These are phyloP conservation scores for Rhabdophis nuchalis DNA, from an alignment of 2,797 vertebrate species.

Conservation along the genomic window DNA sequence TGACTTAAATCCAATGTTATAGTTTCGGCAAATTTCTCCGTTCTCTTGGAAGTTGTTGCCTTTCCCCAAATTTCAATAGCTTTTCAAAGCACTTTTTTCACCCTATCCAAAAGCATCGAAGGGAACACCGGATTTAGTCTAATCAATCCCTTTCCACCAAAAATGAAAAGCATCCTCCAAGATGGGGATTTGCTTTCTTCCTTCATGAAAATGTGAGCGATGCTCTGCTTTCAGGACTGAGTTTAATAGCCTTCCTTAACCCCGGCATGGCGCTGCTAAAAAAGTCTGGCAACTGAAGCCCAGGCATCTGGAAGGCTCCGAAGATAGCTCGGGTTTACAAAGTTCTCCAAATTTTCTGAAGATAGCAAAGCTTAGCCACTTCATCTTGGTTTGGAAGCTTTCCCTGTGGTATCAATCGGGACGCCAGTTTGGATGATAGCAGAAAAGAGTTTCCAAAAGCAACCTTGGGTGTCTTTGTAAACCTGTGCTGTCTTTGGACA, in stretches of 20 bases:
- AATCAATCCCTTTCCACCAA: background rate
- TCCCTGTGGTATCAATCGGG: background rate
- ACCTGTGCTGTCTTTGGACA: background rate
- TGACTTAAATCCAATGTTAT: background rate
- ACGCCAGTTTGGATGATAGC: background rate
- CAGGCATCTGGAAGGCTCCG: background rate
- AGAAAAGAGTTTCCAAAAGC: background rate
- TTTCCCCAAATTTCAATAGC: background rate
- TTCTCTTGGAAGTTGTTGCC: background rate
- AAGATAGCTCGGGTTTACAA: background rate
- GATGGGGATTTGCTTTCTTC: background rate
- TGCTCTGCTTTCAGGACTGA: background rate
- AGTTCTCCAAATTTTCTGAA: background rate
- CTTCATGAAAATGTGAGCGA: background rate
- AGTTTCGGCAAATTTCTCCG: background rate
- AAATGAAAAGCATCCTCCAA: background rate
- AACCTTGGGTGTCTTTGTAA: background rate
- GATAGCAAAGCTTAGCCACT: background rate
- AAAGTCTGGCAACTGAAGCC: background rate
- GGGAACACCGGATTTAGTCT: background rate
- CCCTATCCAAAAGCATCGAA: background rate
- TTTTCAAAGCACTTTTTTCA: background rate
- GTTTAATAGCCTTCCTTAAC: background rate
- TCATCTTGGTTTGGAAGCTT: background rate
- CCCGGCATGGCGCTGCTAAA: background rate